A percentile compares a stretch with the other conserved stretches of the same genome.
phyloP scores from a whole-genome alignment of 2,888 invertebrate species.

The Ceraclea dissimilis region DNA sequence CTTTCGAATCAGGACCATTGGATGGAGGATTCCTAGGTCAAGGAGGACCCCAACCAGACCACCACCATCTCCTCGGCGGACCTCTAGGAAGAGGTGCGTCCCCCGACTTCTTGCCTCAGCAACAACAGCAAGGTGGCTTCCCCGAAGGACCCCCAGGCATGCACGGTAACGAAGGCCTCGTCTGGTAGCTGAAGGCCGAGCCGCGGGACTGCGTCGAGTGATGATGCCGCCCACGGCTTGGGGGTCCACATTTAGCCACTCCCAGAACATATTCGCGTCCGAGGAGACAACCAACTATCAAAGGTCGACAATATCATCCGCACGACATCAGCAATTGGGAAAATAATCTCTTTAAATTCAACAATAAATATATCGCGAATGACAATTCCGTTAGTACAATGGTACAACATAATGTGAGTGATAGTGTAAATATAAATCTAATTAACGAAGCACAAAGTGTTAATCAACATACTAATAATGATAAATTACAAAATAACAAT shows the following conservation, averaged over 20 bases:
- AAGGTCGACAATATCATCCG: neutral
- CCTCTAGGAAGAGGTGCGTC: slow-evolving; percentile 42
- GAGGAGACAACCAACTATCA: slow-evolving; percentile 4
- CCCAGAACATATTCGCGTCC: slow-evolving; percentile 8
- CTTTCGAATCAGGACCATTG: slow-evolving; percentile 50
- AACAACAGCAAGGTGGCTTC: slow-evolving; percentile 29
- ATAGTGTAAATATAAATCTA: neutral
- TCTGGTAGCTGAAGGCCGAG: slow-evolving; percentile 53
- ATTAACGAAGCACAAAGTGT: slow-evolving; percentile 1
- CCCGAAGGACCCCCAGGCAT: slow-evolving; percentile 42
- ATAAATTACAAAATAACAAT: neutral
- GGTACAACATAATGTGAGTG: neutral
- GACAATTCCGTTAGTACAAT: neutral
- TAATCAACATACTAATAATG: neutral
- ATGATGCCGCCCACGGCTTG: slow-evolving; percentile 31
- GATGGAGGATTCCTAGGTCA: slow-evolving; percentile 37
- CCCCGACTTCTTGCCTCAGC: slow-evolving; percentile 57
- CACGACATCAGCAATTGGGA: neutral
- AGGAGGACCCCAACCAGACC: slow-evolving; percentile 44
- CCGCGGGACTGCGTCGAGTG: slow-evolving; percentile 52
- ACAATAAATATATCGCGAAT: neutral
- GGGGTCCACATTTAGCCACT: slow-evolving; percentile 5
- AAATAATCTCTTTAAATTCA: neutral
- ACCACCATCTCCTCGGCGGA: slow-evolving; percentile 38
- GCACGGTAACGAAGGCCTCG: slow-evolving; percentile 47